Conservation (phyloP, 2,113 vertebrate species). For the Salvelinus alpinus region DNA sequence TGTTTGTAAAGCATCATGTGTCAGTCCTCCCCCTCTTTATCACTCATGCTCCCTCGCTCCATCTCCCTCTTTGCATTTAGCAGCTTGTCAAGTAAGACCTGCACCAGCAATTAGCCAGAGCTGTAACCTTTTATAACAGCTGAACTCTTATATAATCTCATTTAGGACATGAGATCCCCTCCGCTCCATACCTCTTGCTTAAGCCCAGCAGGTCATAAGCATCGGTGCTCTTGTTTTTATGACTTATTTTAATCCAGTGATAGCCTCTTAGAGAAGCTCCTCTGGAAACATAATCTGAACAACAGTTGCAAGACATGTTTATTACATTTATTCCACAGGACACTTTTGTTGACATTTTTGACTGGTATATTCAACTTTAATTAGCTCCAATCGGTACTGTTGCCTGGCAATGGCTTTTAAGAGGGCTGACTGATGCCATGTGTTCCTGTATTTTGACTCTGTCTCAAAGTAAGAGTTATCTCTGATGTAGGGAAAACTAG, state of each 20-base stretch:
- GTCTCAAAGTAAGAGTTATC: neutral
- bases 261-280: neutral
- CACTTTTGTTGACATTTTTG: neutral
- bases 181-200: neutral
- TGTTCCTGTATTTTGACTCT: neutral
- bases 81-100: constrained; percentile 76
- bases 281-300: neutral
- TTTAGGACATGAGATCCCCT: neutral
- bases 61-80: constrained; percentile 67
- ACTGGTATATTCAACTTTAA: neutral
- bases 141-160: constrained; percentile 12
- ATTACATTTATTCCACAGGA: neutral
- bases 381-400: neutral
- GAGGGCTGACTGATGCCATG: neutral
- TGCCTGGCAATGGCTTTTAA: neutral
- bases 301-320: neutral
- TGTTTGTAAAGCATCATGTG: constrained; percentile 75
- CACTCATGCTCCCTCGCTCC: constrained; percentile 5
- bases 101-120: constrained; percentile 47
- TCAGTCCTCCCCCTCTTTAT: constrained; percentile 51
- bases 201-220: neutral
- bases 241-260: neutral
- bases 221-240: neutral
- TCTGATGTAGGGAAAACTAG: neutral
- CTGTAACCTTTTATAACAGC: constrained; percentile 18